A percentile compares a stretch with the other conserved stretches of the same genome.
phyloP scores from a whole-genome alignment of 1,140 invertebrate genomes.

The Delia radicum region DNA sequence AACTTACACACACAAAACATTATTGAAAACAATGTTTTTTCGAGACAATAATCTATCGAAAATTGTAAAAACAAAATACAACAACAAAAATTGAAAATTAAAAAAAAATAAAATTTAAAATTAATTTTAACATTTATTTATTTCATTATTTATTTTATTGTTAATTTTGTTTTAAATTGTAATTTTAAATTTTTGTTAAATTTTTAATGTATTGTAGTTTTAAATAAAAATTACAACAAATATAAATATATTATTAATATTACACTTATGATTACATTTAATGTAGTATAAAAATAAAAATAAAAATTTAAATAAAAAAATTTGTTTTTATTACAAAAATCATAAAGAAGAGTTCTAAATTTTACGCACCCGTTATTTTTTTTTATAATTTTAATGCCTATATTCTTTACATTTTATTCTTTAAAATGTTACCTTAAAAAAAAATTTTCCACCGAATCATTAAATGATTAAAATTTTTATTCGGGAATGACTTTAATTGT shows the following conservation, averaged over 20 bases:
- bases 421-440: too few relatives aligned
- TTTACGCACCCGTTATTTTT: too few relatives aligned
- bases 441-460: too few relatives aligned
- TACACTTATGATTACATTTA: constrained; percentile 23
- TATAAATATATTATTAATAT: not conserved
- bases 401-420: too few relatives aligned
- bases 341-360: too few relatives aligned
- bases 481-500: too few relatives aligned
- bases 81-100: not conserved
- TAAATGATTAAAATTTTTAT: not conserved
- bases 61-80: not conserved
- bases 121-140: not conserved
- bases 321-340: constrained; percentile 9
- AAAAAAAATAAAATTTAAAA: not conserved
- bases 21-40: not conserved
- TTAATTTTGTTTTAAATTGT: not conserved
- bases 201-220: not conserved
- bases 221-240: not conserved
- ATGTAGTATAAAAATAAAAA: not conserved
- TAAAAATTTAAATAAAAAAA: not conserved
- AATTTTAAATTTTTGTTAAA: not conserved
- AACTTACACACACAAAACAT: not conserved
- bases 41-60: constrained; percentile 14
- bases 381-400: too few relatives aligned
- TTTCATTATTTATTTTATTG: not conserved